These are phyloP conservation scores for Matsumurasca onukii DNA, from an alignment of 1,140 invertebrate species.

Conservation along the genomic window DNA sequence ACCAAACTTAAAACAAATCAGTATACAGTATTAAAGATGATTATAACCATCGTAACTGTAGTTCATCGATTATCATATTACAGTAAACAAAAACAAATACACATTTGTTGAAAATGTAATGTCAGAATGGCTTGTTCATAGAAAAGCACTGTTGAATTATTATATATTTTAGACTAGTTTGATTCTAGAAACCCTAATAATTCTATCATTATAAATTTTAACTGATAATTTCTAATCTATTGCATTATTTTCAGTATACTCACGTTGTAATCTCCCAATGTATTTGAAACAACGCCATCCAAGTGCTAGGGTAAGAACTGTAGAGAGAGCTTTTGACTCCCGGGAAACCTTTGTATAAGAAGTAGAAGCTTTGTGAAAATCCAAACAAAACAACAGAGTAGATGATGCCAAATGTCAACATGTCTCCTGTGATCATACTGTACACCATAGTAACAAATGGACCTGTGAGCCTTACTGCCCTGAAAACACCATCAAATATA, in stretches of 20 bases:
- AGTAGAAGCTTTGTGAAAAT: constrained; percentile 96
- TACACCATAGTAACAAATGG: constrained; percentile 99
- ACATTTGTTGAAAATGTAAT: too few species aligned
- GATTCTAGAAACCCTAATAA: too few species aligned
- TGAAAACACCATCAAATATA: constrained; percentile 48
- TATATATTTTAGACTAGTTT: too few species aligned
- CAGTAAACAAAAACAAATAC: too few species aligned
- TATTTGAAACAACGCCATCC: constrained; percentile 99
- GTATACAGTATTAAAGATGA: too few species aligned
- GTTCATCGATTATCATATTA: too few species aligned
- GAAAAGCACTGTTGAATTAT: too few species aligned
- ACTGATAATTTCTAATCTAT: too few species aligned
- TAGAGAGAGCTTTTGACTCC: constrained; percentile 76
- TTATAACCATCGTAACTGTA: too few species aligned
- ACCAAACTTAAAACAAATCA: too few species aligned
- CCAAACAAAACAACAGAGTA: constrained; percentile 91
- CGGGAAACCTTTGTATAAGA: constrained; percentile 91
- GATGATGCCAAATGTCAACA: constrained; percentile 97
- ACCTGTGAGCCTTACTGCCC: constrained; percentile 89
- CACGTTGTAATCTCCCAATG: constrained; percentile 96
- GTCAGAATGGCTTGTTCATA: too few species aligned
- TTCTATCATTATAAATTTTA: too few species aligned
- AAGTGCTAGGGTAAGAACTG: constrained; percentile 84
- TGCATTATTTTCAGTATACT: constrained; percentile 47
- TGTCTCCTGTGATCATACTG: constrained; percentile 96